Conservation (phyloP, 2,888 invertebrate species). For the Eretmocerus hayati region DNA sequence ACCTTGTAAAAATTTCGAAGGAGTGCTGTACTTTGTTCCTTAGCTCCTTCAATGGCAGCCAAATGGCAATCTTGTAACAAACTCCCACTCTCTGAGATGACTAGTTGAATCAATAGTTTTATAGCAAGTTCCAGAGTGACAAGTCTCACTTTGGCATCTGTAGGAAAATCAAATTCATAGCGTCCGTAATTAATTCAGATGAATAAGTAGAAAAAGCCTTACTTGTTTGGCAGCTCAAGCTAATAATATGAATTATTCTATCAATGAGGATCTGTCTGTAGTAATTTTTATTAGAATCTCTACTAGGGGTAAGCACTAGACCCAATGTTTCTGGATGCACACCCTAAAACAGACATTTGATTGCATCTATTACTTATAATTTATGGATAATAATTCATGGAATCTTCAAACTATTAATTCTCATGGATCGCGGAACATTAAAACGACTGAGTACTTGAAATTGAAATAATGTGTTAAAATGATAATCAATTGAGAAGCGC, state of each 20-base stretch:
- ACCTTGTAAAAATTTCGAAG: constrained; percentile 88
- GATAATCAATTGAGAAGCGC: too few species aligned
- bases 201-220: constrained; percentile 37
- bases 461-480: too few species aligned
- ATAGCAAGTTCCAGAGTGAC: constrained; percentile 87
- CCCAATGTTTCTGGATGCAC: constrained; percentile 76
- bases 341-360: constrained; percentile 51
- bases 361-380: too few species aligned
- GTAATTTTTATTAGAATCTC: constrained; percentile 52
- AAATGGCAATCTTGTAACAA: constrained; percentile 63
- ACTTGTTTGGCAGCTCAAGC: constrained; percentile 81
- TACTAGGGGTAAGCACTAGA: constrained; percentile 62
- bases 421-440: background rate
- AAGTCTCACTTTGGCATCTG: constrained; percentile 80
- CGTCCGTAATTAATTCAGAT: background rate
- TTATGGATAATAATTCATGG: background rate
- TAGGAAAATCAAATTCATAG: constrained; percentile 14
- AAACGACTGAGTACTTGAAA: too few species aligned
- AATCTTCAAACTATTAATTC: background rate
- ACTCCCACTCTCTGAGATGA: constrained; percentile 53
- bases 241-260: constrained; percentile 74
- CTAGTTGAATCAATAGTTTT: constrained; percentile 67
- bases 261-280: constrained; percentile 81
- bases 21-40: constrained; percentile 74
- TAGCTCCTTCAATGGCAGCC: constrained; percentile 62